Evolutionary conservation across 2,113 vertebrate genomes (phyloP), one percentile per base, ranked within the genome.

Genomic region (Nesoenas mayeri): DNA sequence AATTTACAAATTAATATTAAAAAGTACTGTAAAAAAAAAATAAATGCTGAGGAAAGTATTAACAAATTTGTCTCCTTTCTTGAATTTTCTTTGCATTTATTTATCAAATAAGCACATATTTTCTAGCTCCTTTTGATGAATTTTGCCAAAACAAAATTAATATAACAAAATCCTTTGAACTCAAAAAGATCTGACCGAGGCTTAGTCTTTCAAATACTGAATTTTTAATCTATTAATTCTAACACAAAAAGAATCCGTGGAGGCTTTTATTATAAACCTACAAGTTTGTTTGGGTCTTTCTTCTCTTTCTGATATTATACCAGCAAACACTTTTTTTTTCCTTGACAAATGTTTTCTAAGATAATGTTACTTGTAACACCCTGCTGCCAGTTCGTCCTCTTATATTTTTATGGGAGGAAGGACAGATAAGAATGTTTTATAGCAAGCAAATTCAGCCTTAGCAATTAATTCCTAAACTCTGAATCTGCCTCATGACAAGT

Each of bases 81-180:
- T 70, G 36, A 50, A 51, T 92, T 94, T 91, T 47, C 50, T 79
- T 77, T 80, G 28, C 79, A 78, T 58, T 47, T 47, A 47, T 47
- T 47, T 93, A 93, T 91, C 92, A 93, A 92, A 74, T 22, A 88
- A 31, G 32, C 86, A 61, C 75, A 81, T 91, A 56, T 93, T 95
- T 95, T 74, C 62, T 54, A 71, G 22, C 20, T n/a, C 15, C 19
- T 80, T 91, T 78, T 80, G 75, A 91, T 92, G 12, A 90, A 34
- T 66, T 93, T 94, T 80, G 28, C 54, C 60, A 71, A 85, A 92
- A 92, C 47, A 93, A 91, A 95, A 66, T 73, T 95, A 69, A 80
- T 91, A 38, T 34, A 56, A 90, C 77, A n/a, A 84, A 86, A 66
- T 48, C 13, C 34, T 93, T 83, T 93, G 82, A 93, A 95, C 64